Evolutionary conservation across 2,113 vertebrate species (phyloP).

Genomic region (Ageneiosus marmoratus): DNA sequence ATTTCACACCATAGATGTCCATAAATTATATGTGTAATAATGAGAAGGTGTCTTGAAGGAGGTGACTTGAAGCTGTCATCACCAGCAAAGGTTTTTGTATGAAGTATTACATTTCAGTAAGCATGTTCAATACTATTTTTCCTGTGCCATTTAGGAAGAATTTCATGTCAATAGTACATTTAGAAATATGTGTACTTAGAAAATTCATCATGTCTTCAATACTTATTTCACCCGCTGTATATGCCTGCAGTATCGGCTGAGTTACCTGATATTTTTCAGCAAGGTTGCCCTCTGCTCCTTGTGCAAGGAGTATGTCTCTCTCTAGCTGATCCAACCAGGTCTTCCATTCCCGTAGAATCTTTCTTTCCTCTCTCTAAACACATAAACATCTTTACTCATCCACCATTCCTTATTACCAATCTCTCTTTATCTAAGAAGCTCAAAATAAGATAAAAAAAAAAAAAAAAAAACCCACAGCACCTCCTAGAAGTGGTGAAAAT

Average conservation of each 20-base stretch:
- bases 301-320: conserved; percentile 86
- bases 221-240: too few relatives aligned
- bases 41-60: too few relatives aligned
- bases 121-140: too few relatives aligned
- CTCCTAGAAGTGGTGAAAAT: conserved; percentile 16
- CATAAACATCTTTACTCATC: not conserved
- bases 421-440: not conserved
- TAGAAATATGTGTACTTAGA: too few relatives aligned
- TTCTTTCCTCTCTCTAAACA: conserved; percentile 85
- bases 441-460: not conserved
- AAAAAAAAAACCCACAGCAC: conserved; percentile 22
- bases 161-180: too few relatives aligned
- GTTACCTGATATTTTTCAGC: conserved; percentile 92
- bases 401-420: not conserved
- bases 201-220: too few relatives aligned
- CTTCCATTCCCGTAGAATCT: conserved; percentile 86
- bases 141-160: too few relatives aligned
- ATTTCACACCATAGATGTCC: too few relatives aligned
- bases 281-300: conserved; percentile 82
- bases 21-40: too few relatives aligned
- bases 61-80: too few relatives aligned
- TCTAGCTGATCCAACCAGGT: conserved; percentile 94
- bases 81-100: too few relatives aligned
- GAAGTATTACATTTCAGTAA: too few relatives aligned
- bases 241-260: not conserved